Base-by-base conservation (phyloP, 2,113 vertebrate species). In the Penelope pileata region DNA sequence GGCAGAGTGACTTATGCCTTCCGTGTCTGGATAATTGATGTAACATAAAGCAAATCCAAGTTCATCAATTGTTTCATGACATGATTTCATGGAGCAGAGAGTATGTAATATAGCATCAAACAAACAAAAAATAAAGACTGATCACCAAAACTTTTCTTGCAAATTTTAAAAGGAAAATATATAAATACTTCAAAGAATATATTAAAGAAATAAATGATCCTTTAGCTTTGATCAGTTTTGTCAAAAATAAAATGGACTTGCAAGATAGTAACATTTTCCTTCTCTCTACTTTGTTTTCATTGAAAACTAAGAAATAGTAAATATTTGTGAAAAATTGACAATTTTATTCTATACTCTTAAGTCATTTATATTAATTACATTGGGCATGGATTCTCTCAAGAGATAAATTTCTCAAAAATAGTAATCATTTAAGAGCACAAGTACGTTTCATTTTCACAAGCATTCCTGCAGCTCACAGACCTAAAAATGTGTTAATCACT, bases 1-100 rank as follows among this genome's bases (percentile, higher is more conserved):
- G 94, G 90, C 91, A 96, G 45, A 6, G 13, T 91, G 86, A 84
- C 32, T 88, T 84, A 72, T 60, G 43, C 85, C 83, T 94, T 85
- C 86, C 59, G 81, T 96, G 56, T 79, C 72, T 91, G 21, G 48
- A 47, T 87, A 81, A 88, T 18, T 85, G 64, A 88, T 45, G 11
- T 0, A 7, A 88, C 43, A 82, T 38, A 6, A 17, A 59, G 92
- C 82, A 73, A 96, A 86, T 24, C 12, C 38, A 79, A 77, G 79
- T 83, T 91, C 76, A 53, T 96, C 89, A 59, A 9, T 4, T 48
- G 82, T 83, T 78, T 82, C 83, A 72, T 86, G 83, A 96, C 93
- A 73, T 38, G 78, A 86, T 86, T 91, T 95, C 54, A 40, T 86
- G 90, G 50, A 69, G 4, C 68, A 43, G 50, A 38, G 58, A 21